Base-by-base conservation (phyloP, 2,888 invertebrate species). In the Dyspetes luteomarginatus region DNA sequence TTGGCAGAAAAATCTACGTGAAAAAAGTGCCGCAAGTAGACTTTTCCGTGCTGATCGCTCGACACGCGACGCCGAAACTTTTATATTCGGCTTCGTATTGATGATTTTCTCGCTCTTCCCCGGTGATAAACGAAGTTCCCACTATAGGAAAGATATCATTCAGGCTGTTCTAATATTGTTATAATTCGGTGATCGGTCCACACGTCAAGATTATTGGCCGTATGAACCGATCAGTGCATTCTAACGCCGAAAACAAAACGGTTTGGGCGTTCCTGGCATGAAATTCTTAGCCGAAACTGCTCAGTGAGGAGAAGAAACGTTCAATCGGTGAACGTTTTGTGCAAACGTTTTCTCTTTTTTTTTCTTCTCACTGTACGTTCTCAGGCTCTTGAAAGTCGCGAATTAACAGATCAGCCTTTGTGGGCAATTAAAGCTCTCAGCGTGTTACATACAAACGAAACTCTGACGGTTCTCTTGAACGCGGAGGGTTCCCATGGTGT, bases 331-430 rank as follows among this genome's bases (percentile, higher is more conserved):
- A 7, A 36, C 36, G 19, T 50, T 4, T 30, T 50, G 50, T 28
- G 43, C 30, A 50, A 30, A 52, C 67, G 58, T 36, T 28, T 19
- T 17, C n/a, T n/a, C n/a, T 12, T 22, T 71, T 71, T 45, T 68
- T 55, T 30, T 9, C 56, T 48, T 69, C 50, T 50, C 12, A 3
- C 41, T 12, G 45, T 56, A 75, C 85, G 88, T 88, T 86, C 88
- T 86, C 88, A 86, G 89, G 88, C 89, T 88, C 69, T 62, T 24
- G 67, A 71, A 67, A 75, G 75, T 90, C 85, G 81, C 87, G 87
- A 90, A 91, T 91, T 91, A 91, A 90, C 89, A 88, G 88, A 87
- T 89, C 89, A 88, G 67, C 85, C 87, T 85, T 65, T 83, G 86
- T 86, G 62, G 60, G 89, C 89, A 91, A 91, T 91, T 91, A 91